Conservation (phyloP, 1,140 invertebrate species). For the Ips typographus region DNA sequence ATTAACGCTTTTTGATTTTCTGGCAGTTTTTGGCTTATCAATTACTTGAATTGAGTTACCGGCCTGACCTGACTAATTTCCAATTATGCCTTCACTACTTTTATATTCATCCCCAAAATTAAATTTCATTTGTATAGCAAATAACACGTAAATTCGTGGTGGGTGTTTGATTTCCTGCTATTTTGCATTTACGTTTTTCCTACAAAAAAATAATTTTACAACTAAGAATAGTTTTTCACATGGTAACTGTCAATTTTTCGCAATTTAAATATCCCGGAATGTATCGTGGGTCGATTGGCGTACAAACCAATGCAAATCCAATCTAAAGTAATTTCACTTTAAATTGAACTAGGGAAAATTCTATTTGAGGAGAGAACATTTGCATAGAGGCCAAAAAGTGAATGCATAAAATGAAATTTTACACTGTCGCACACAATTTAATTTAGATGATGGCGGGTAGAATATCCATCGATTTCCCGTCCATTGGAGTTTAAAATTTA, state of each 20-base stretch:
- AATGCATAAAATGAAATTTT: constrained; percentile 13
- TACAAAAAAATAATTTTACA: too few relatives aligned
- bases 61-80: too few relatives aligned
- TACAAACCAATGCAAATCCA: neutral
- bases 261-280: neutral
- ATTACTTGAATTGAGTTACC: too few relatives aligned
- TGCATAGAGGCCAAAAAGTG: constrained; percentile 8
- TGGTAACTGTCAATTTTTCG: neutral
- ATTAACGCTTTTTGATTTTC: too few relatives aligned
- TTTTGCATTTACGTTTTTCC: too few relatives aligned
- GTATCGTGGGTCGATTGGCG: neutral
- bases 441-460: constrained; percentile 1
- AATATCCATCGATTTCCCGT: neutral
- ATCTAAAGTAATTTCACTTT: constrained; percentile 1
- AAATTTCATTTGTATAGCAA: too few relatives aligned
- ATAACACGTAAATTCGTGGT: too few relatives aligned
- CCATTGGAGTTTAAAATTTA: neutral
- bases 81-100: too few relatives aligned
- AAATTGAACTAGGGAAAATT: constrained; percentile 3
- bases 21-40: too few relatives aligned
- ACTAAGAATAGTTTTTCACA: too few relatives aligned
- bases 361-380: neutral
- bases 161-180: too few relatives aligned
- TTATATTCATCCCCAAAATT: too few relatives aligned
- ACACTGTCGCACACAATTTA: constrained; percentile 8